phyloP scores from a whole-genome alignment of 2,113 vertebrate species.

The Macquaria australasica region DNA sequence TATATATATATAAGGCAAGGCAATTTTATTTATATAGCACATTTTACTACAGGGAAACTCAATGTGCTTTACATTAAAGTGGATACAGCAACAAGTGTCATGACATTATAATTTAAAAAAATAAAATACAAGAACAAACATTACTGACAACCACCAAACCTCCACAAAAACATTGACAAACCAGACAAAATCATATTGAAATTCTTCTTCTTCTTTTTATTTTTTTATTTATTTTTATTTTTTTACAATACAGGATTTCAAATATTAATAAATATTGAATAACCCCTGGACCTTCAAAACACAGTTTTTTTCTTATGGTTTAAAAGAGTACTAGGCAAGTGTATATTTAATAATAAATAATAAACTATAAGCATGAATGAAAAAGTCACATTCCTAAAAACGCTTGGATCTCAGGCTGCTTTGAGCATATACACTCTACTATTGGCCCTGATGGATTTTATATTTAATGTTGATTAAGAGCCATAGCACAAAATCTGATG shows the following conservation, averaged over 20 bases:
- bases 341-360: not conserved
- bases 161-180: not conserved
- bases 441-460: not conserved
- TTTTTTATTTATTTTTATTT: too few relatives aligned
- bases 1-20: not conserved
- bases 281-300: not conserved
- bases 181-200: too few relatives aligned
- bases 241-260: not conserved
- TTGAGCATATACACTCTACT: not conserved
- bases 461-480: not conserved
- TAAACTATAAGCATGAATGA: not conserved
- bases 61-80: not conserved
- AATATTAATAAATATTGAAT: not conserved
- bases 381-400: not conserved
- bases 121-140: not conserved
- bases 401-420: not conserved
- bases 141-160: not conserved
- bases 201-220: too few relatives aligned
- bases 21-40: not conserved
- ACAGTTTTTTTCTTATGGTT: not conserved
- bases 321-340: not conserved
- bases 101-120: not conserved
- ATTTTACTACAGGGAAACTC: not conserved
- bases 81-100: not conserved
- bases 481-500: not conserved